These are phyloP conservation scores for Stigmatopora nigra DNA, from an alignment of 2,113 vertebrate species.

Conservation along the genomic window DNA sequence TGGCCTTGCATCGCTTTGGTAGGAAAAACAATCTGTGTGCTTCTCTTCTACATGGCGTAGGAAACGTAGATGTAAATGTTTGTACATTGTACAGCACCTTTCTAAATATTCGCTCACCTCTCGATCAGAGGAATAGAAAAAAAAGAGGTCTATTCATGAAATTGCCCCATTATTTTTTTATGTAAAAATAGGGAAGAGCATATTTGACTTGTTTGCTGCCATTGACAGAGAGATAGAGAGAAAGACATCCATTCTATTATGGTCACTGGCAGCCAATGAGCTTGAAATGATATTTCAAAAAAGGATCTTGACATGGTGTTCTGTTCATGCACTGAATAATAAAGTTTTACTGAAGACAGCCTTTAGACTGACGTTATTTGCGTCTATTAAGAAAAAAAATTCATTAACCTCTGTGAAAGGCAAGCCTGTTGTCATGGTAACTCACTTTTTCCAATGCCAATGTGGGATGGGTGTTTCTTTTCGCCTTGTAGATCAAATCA, in stretches of 20 bases:
- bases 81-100: conserved; percentile 99
- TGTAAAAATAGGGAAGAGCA: conserved; percentile 67
- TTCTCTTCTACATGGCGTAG: conserved; percentile 72
- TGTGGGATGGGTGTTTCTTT: conserved; percentile 12
- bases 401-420: not conserved
- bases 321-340: conserved; percentile 73
- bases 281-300: conserved; percentile 53
- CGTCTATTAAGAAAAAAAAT: not conserved
- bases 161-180: conserved; percentile 98
- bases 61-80: conserved; percentile 89
- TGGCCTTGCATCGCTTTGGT: conserved; percentile 81
- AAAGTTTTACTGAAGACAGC: conserved; percentile 61
- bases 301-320: conserved; percentile 64
- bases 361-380: conserved; percentile 6
- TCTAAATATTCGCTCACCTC: conserved; percentile 80
- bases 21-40: conserved; percentile 64
- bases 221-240: too few relatives aligned
- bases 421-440: conserved; percentile 59
- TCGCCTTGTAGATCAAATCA: conserved; percentile 17
- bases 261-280: too few relatives aligned
- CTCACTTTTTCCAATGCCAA: conserved; percentile 13
- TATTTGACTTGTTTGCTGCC: conserved; percentile 30
- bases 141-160: conserved; percentile 68
- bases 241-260: too few relatives aligned
- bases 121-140: conserved; percentile 55